phyloP scores from a whole-genome alignment of 1,140 invertebrate species.

The Agrilus planipennis region DNA sequence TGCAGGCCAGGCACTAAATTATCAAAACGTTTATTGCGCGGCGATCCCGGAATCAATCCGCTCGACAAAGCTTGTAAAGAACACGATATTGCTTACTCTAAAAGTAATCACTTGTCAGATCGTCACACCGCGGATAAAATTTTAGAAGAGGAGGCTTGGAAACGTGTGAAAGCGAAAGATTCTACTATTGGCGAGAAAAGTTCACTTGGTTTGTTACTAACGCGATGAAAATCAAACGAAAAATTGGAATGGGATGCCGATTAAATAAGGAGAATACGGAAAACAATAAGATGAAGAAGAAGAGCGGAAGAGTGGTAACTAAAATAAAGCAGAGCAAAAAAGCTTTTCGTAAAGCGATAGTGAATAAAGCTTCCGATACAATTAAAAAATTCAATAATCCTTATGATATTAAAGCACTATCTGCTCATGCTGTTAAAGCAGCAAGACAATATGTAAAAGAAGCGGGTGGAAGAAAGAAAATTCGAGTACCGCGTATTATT shows the following conservation, averaged over 20 bases:
- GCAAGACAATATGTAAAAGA: too few relatives aligned
- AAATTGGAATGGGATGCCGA: conserved; percentile 15
- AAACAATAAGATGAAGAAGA: background rate
- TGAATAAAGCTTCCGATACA: too few relatives aligned
- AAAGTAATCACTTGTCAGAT: too few relatives aligned
- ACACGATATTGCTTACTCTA: conserved; percentile 35
- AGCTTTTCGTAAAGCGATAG: background rate
- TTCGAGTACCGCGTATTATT: conserved; percentile 19
- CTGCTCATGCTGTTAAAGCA: too few relatives aligned
- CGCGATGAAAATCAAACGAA: conserved; percentile 15
- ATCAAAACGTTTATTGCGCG: conserved; percentile 29
- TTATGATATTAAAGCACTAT: too few relatives aligned
- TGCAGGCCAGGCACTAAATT: conserved; percentile 39
- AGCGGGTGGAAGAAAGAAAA: background rate
- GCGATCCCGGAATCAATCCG: conserved; percentile 34
- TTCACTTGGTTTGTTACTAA: conserved; percentile 14
- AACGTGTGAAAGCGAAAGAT: conserved; percentile 30
- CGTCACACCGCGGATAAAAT: conserved; percentile 30
- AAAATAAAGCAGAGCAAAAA: background rate
- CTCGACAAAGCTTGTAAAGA: conserved; percentile 34
- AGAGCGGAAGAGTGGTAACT: background rate
- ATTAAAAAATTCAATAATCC: too few relatives aligned
- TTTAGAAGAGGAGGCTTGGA: conserved; percentile 31
- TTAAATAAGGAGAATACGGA: background rate
- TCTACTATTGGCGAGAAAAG: conserved; percentile 25